These are phyloP conservation scores for Gastrophryne carolinensis DNA, from an alignment of 2,797 vertebrate species.

Conservation along the genomic window DNA sequence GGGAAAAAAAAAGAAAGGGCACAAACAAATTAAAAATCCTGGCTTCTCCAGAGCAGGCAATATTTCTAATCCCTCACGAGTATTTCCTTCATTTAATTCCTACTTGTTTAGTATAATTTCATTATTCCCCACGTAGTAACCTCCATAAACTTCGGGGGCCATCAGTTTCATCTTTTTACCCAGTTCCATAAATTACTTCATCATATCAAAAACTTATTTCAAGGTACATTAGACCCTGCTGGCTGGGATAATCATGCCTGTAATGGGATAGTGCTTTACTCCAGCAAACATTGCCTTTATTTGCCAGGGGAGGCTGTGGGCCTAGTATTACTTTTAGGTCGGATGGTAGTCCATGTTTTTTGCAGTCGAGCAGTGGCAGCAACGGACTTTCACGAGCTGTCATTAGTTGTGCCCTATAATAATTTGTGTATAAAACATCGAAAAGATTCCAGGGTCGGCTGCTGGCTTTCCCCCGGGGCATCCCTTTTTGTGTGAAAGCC, in stretches of 20 bases:
- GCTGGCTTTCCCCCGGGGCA: too few relatives aligned
- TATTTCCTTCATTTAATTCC: constrained; percentile 62
- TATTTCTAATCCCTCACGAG: constrained; percentile 60
- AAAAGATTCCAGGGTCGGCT: too few relatives aligned
- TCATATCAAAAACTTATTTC: constrained; percentile 74
- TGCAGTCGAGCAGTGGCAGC: background rate
- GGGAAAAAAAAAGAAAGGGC: constrained; percentile 39
- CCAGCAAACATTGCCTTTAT: constrained; percentile 55
- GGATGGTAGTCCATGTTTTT: too few relatives aligned
- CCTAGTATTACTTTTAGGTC: background rate
- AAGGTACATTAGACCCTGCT: constrained; percentile 69
- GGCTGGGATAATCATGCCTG: constrained; percentile 58
- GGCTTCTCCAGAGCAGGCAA: constrained; percentile 47
- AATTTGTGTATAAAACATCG: too few relatives aligned
- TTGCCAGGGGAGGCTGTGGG: background rate
- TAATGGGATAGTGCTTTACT: constrained; percentile 63
- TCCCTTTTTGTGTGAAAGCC: too few relatives aligned
- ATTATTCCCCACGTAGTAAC: constrained; percentile 55
- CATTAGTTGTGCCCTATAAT: constrained; percentile 34
- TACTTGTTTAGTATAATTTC: constrained; percentile 52
- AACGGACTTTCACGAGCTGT: constrained; percentile 12
- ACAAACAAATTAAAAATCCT: constrained; percentile 58
- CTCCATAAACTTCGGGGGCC: constrained; percentile 55
- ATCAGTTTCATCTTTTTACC: constrained; percentile 55
- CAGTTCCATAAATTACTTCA: constrained; percentile 64